Conservation (phyloP, 1,140 invertebrate genomes). For the Drosophila biarmipes region DNA sequence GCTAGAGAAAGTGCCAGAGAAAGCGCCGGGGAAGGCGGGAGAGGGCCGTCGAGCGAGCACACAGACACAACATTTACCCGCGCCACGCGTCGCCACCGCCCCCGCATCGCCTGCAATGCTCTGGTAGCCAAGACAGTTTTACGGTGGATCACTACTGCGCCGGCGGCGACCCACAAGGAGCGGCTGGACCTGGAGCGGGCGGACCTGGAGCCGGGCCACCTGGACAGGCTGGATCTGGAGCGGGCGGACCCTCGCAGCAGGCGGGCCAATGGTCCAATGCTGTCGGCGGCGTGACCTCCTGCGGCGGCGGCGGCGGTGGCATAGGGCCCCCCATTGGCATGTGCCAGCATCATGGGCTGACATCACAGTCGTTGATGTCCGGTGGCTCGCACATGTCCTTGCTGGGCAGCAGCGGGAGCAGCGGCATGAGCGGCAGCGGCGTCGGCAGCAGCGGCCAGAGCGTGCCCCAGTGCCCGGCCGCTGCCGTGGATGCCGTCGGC, state of each 20-base stretch:
- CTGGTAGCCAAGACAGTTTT: slow-evolving; percentile 85
- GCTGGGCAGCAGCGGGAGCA: slow-evolving; percentile 72
- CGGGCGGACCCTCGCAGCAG: slow-evolving; percentile 14
- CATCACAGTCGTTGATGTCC: slow-evolving; percentile 83
- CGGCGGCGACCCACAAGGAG: slow-evolving; percentile 78
- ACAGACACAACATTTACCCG: slow-evolving; percentile 82
- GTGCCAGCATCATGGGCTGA: slow-evolving; percentile 79
- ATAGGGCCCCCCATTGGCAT: slow-evolving; percentile 55
- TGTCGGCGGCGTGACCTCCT: slow-evolving; percentile 57
- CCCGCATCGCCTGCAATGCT: slow-evolving; percentile 85
- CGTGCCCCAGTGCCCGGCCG: slow-evolving; percentile 55
- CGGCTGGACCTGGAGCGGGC: slow-evolving; percentile 43
- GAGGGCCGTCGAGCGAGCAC: slow-evolving; percentile 11
- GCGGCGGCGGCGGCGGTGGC: slow-evolving; percentile 24
- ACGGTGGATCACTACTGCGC: slow-evolving; percentile 85
- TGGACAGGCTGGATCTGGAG: slow-evolving; percentile 36
- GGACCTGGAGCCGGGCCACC: slow-evolving; percentile 28
- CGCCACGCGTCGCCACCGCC: slow-evolving; percentile 84
- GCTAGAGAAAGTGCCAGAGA: slow-evolving; percentile 34
- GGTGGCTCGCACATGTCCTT: slow-evolving; percentile 83
- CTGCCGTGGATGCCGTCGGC: slow-evolving; percentile 50
- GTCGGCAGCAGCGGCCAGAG: slow-evolving; percentile 74
- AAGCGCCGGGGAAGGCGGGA: neutral
- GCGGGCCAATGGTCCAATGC: slow-evolving; percentile 72
- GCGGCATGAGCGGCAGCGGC: slow-evolving; percentile 74